Percentiles rank a stretch among this genome's conserved stretches.
phyloP scores from a whole-genome alignment of 1,140 invertebrate species.

The Oryctes rhinoceros region DNA sequence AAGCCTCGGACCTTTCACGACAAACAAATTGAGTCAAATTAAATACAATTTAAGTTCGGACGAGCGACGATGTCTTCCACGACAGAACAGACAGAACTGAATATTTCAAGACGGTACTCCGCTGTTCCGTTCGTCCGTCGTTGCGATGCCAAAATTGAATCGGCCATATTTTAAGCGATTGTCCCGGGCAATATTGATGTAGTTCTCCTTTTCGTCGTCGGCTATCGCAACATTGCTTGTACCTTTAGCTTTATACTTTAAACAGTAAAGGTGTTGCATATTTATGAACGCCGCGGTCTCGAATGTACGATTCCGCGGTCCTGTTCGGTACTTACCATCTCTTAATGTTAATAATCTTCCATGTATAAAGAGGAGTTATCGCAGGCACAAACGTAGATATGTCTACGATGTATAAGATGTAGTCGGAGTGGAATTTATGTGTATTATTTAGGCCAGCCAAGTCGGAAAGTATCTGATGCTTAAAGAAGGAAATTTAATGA shows the following conservation, averaged over 20 bases:
- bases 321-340: background rate
- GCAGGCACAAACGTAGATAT: background rate
- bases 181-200: background rate
- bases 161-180: background rate
- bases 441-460: background rate
- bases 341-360: constrained; percentile 15
- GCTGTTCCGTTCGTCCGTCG: no score
- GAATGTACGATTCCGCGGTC: background rate
- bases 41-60: background rate
- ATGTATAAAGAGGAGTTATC: constrained; percentile 1
- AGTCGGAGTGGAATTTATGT: background rate
- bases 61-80: background rate
- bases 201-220: background rate
- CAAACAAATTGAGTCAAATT: constrained; percentile 15
- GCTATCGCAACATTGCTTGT: no score
- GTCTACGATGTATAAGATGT: background rate
- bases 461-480: no score
- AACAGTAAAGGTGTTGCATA: background rate
- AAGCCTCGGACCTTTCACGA: background rate
- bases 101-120: background rate
- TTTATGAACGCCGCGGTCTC: background rate
- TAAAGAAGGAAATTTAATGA: no score
- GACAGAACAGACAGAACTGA: background rate
- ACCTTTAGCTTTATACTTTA: background rate
- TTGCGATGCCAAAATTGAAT: background rate